Percentiles rank a stretch among this genome's conserved stretches.
phyloP scores from a whole-genome alignment of 2,888 invertebrate species.

The Thalpophila matura region DNA sequence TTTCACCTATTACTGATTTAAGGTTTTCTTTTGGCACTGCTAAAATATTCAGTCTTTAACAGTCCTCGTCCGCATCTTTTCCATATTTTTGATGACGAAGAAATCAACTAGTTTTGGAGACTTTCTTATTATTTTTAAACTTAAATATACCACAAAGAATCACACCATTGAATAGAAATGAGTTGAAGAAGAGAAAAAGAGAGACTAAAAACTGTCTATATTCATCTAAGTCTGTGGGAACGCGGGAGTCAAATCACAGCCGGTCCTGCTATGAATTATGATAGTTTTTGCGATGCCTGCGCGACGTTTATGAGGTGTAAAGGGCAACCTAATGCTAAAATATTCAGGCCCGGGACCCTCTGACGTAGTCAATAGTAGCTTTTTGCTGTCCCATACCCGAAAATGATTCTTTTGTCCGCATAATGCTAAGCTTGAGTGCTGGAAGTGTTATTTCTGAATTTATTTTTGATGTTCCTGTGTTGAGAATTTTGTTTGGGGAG shows the following conservation, averaged over 20 bases:
- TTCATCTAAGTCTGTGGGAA: conserved; percentile 39
- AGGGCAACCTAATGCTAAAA: conserved; percentile 63
- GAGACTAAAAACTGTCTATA: conserved; percentile 19
- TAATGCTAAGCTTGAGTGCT: conserved; percentile 51
- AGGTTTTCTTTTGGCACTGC: too few relatives aligned
- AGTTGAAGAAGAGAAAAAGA: not conserved
- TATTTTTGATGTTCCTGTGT: conserved; percentile 20
- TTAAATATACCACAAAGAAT: too few relatives aligned
- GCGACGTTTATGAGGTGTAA: conserved; percentile 76
- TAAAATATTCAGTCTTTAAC: too few relatives aligned
- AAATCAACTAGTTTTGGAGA: too few relatives aligned
- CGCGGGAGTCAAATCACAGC: conserved; percentile 71
- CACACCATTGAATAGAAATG: too few relatives aligned
- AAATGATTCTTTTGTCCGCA: conserved; percentile 61
- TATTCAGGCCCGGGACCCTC: conserved; percentile 62
- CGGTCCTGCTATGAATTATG: conserved; percentile 76
- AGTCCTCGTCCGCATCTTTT: too few relatives aligned
- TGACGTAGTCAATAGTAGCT: conserved; percentile 61
- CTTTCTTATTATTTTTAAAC: too few relatives aligned
- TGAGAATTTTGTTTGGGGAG: not conserved
- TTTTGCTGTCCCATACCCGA: conserved; percentile 55
- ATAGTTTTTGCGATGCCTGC: conserved; percentile 76
- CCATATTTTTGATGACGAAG: too few relatives aligned
- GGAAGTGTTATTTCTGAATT: conserved; percentile 45
- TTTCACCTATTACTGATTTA: too few relatives aligned